Base-by-base conservation (phyloP, 2,113 vertebrate genomes). In the Perca schrenkii region DNA sequence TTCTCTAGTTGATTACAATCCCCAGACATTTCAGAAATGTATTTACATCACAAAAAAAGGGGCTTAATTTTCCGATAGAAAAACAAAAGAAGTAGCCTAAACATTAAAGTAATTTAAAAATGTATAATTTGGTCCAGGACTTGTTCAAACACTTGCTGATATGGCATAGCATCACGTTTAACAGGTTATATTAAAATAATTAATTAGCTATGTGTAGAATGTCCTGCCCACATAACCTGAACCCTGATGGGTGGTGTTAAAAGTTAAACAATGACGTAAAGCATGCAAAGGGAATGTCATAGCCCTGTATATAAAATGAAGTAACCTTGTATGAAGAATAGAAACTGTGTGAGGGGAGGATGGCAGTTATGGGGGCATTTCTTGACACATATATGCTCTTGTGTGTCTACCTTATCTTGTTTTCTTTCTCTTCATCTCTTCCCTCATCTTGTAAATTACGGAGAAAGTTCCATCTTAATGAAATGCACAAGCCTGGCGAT, bases 401-500 rank as follows among this genome's bases (percentile, higher is more conserved):
- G 16, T 25, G 21, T 53, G 14, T 74, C 6, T 74, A 8, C 19
- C 17, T 28, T 25, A 40, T 46, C 22, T 19, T 71, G 13, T 28
- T 52, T 34, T 46, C 75, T 12, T 68, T 58, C 6, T 85, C 60
- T 14, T 54, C 22, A 16, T 69, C 71, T 76, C 2, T 25, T 40
- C 57, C 58, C 3, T 36, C 65, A 50, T 71, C 58, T 46, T 86
- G 84, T 63, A 73, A 78, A 17, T 60, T 86, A 58, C 40, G 46
- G 25, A 75, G 54, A 70, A 60, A 61, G 15, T 86, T 86, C 65
- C 46, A 79, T 54, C 79, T 86, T 3, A 82, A 86, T 49, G 65
- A 61, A 2, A 65, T 79, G 53, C 79, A 86, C 70, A 78, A 65
- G 54, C 43, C 75, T 53, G 84, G 84, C 3, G 75, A 86, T 79